Conservation (phyloP, 2,797 vertebrate species). For the Pagetopsis macropterus region DNA sequence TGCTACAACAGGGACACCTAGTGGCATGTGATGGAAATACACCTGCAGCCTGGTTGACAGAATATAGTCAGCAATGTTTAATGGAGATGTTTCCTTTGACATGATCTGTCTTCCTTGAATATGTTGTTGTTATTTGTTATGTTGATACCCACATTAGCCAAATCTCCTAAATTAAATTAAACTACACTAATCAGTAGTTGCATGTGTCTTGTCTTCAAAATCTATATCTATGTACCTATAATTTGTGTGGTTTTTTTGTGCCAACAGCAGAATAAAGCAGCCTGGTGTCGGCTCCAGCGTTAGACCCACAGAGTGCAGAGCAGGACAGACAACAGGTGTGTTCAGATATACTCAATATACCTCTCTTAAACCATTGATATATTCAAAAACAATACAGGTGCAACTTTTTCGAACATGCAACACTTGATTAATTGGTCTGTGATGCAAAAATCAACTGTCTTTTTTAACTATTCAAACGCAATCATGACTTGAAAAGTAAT, state of each 20-base stretch:
- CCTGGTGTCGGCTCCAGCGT: conserved; percentile 55
- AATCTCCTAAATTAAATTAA: background rate
- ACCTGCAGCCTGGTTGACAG: no score
- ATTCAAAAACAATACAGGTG: background rate
- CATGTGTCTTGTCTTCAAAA: background rate
- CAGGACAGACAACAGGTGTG: conserved; percentile 72
- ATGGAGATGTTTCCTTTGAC: background rate
- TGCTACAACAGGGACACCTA: conserved; percentile 77
- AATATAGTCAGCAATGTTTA: conserved; percentile 22
- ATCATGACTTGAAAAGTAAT: no score
- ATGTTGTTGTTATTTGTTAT: background rate
- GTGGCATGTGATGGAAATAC: conserved; percentile 48
- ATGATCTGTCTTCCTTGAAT: background rate
- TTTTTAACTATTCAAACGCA: no score
- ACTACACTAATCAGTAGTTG: background rate
- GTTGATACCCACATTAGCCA: background rate
- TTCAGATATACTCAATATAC: conserved; percentile 25
- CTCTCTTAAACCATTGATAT: background rate
- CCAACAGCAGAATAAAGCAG: conserved; percentile 50
- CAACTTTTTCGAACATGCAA: background rate
- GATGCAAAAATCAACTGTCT: no score
- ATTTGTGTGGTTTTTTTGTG: conserved; percentile 47
- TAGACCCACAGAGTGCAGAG: conserved; percentile 38
- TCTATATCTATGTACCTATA: conserved; percentile 27
- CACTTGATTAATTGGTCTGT: no score